Percentiles rank a stretch among this genome's conserved stretches.
Conservation (phyloP, 2,888 invertebrate genomes). For the Lomographa bimaculata region DNA sequence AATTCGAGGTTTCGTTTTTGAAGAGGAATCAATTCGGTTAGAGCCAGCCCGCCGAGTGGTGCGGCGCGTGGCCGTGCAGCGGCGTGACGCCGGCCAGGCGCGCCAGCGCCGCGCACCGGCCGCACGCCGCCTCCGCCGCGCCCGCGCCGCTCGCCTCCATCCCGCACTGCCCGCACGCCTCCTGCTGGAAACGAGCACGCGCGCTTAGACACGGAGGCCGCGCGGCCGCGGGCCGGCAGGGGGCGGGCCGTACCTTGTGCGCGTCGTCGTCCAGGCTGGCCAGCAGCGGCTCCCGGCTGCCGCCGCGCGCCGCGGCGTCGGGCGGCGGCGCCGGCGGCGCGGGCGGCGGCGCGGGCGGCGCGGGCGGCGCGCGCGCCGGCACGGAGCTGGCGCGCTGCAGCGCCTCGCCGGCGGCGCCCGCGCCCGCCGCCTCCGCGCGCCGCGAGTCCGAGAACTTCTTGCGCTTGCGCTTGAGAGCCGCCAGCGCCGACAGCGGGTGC, state of each 20-base stretch:
- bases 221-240: constrained; percentile 3
- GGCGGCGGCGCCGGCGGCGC: constrained; percentile 42
- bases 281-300: constrained; percentile 86
- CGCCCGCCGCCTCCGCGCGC: constrained; percentile 79
- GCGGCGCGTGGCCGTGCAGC: constrained; percentile 87
- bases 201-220: too few relatives aligned
- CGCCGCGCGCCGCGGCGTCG: constrained; percentile 53
- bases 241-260: constrained; percentile 54
- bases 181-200: constrained; percentile 10
- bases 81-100: constrained; percentile 89
- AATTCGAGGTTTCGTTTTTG: constrained; percentile 18
- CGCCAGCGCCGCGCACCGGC: constrained; percentile 85
- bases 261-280: constrained; percentile 81
- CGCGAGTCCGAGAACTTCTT: constrained; percentile 93
- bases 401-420: constrained; percentile 37
- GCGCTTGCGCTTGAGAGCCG: constrained; percentile 90
- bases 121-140: constrained; percentile 50
- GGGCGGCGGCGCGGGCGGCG: constrained; percentile 53
- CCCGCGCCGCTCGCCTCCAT: constrained; percentile 13
- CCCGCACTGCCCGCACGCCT: constrained; percentile 39
- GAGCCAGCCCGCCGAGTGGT: constrained; percentile 88
- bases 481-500: constrained; percentile 85
- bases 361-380: constrained; percentile 48
- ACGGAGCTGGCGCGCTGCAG: constrained; percentile 57
- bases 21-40: constrained; percentile 44